Conservation (phyloP, 2,797 vertebrate genomes). For the Cryptoprocta ferox region DNA sequence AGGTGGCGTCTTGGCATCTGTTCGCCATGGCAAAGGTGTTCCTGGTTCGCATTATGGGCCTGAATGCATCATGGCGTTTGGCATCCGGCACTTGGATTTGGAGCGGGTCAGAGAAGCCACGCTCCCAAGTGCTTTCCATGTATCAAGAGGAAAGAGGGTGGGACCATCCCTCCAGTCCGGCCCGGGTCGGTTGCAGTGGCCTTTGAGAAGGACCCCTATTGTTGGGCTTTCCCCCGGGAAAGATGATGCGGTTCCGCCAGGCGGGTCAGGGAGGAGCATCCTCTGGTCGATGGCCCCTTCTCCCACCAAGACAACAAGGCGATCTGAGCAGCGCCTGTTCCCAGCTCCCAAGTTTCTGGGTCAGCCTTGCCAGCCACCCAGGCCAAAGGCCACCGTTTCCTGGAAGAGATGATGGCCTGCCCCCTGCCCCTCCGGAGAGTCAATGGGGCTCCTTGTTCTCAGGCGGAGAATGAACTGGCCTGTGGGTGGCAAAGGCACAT, state of each 20-base stretch:
- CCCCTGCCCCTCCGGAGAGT: background rate
- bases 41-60: accelerated
- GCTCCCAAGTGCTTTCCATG: accelerated
- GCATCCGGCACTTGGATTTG: accelerated
- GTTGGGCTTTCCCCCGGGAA: background rate
- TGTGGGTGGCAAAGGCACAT: constrained; percentile 46
- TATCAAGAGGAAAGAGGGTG: accelerated
- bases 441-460: constrained; percentile 70
- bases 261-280: accelerated
- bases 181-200: background rate
- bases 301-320: background rate
- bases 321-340: background rate
- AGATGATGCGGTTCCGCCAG: accelerated
- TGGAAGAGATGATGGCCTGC: background rate
- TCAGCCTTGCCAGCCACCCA: constrained; percentile 26
- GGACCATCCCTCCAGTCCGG: accelerated
- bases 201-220: background rate
- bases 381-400: constrained; percentile 56
- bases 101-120: background rate
- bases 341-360: background rate
- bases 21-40: accelerated
- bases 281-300: background rate
- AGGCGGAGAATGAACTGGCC: constrained; percentile 45
- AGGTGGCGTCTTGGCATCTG: accelerated
- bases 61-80: background rate